These are phyloP conservation scores for Sphyrna mokarran DNA, from an alignment of 2,113 vertebrate species.

Conservation along the genomic window DNA sequence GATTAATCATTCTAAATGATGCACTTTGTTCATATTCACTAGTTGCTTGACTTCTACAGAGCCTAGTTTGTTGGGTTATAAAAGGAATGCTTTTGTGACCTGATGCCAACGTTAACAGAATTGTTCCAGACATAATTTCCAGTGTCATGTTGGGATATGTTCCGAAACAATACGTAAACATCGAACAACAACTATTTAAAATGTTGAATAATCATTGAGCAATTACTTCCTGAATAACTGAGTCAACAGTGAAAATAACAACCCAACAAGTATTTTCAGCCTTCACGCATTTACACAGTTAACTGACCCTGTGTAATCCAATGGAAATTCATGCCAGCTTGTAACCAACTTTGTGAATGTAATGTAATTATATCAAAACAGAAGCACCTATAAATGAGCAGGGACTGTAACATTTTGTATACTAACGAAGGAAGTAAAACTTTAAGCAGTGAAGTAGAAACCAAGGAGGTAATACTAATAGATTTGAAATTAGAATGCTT, in stretches of 20 bases:
- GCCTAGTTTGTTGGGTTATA: constrained; percentile 12
- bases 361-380: background rate
- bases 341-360: background rate
- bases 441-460: background rate
- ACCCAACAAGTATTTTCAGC: background rate
- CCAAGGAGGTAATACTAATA: too few species aligned
- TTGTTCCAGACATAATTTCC: constrained; percentile 17
- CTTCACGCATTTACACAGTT: background rate
- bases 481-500: too few species aligned
- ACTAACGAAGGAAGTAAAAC: background rate
- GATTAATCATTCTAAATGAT: constrained; percentile 24
- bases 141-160: background rate
- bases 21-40: background rate
- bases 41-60: background rate
- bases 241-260: background rate
- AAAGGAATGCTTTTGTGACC: background rate
- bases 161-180: background rate
- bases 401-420: background rate
- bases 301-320: background rate
- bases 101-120: background rate
- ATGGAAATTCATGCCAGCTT: background rate
- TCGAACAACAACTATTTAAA: background rate
- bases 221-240: background rate
- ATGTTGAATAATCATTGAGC: background rate
- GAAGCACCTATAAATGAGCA: background rate